Conservation (phyloP, 2,888 invertebrate genomes). For the Stenotaenia linearis region DNA sequence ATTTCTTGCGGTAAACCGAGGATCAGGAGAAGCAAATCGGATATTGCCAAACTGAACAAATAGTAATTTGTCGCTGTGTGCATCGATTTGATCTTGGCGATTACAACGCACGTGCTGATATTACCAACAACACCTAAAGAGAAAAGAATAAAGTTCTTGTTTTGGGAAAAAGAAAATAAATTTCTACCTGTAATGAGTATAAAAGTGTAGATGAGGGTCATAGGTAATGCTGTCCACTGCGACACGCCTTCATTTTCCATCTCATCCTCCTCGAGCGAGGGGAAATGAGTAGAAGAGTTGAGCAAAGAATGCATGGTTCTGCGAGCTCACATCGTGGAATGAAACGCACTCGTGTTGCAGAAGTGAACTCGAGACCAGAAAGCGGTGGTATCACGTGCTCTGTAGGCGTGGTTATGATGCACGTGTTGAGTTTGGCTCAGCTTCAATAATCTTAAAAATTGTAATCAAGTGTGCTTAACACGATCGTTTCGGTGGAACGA, state of each 20-base stretch:
- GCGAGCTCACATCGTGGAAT: background rate
- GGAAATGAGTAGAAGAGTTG: background rate
- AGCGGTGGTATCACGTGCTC: background rate
- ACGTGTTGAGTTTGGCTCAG: background rate
- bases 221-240: slow-evolving; percentile 39
- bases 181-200: slow-evolving; percentile 67
- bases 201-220: slow-evolving; percentile 62
- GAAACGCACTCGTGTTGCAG: background rate
- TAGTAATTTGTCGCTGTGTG: slow-evolving; percentile 80
- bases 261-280: background rate
- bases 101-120: slow-evolving; percentile 70
- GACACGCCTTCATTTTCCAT: background rate
- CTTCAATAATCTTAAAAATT: background rate
- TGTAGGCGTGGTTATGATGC: background rate
- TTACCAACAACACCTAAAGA: slow-evolving; percentile 64
- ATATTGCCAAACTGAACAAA: slow-evolving; percentile 71
- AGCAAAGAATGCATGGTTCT: background rate
- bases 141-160: background rate
- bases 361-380: background rate
- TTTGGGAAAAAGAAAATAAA: too few species aligned
- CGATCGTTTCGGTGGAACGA: background rate
- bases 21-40: slow-evolving; percentile 69
- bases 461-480: background rate
- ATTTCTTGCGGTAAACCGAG: slow-evolving; percentile 77
- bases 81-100: slow-evolving; percentile 69